Percentiles rank a stretch among this genome's conserved stretches.
Evolutionary conservation across 2,888 invertebrate genomes (phyloP).

Genomic region (Dyspetes luteomarginatus): DNA sequence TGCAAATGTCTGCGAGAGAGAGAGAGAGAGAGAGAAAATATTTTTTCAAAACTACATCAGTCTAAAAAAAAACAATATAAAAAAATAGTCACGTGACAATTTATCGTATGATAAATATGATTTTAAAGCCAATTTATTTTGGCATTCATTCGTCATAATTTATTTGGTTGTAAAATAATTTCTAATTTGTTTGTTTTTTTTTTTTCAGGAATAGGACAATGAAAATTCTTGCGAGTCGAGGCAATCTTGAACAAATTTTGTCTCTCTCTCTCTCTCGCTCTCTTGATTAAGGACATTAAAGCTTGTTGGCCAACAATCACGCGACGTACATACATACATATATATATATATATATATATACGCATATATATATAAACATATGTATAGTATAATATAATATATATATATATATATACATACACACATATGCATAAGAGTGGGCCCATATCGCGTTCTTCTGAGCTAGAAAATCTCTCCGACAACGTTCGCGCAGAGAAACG

Average conservation of each 20-base stretch:
- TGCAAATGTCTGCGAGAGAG: no score
- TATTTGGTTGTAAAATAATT: neutral
- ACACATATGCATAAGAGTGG: neutral
- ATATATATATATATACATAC: no score
- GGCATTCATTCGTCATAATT: no score
- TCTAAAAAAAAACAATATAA: no score
- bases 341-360: neutral
- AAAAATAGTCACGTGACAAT: no score
- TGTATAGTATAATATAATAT: no score
- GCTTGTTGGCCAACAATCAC: conserved; percentile 55
- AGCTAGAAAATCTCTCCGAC: conserved; percentile 25
- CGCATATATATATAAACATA: neutral
- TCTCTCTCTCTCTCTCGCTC: neutral
- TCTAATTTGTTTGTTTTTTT: neutral
- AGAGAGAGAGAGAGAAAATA: no score
- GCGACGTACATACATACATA: conserved; percentile 39
- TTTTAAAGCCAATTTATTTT: no score
- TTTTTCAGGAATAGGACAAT: conserved; percentile 9
- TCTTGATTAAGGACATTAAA: conserved; percentile 53
- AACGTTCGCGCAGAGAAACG: conserved; percentile 47
- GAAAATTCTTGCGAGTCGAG: neutral
- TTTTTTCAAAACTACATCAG: no score
- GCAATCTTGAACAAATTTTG: neutral
- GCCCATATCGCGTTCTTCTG: conserved; percentile 37
- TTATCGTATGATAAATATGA: no score